Base-by-base conservation (phyloP, 2,888 invertebrate genomes). In the Tachina grossa region DNA sequence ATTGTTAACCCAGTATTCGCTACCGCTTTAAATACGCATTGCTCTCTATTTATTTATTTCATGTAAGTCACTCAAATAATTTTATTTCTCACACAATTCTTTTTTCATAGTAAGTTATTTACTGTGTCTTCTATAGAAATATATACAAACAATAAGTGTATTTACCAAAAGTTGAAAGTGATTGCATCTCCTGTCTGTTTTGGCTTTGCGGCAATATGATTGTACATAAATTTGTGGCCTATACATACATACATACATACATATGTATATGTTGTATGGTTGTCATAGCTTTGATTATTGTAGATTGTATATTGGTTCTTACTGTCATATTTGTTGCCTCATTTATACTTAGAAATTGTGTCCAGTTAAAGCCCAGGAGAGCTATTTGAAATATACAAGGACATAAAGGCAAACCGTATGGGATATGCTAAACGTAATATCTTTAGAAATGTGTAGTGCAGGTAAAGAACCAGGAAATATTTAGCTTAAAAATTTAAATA, bases 181-280 rank as follows among this genome's bases (percentile, higher is more conserved):
- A 65, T 77, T 77, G 71, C 22, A 43, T 71, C 76, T 66, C 4
- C 65, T 77, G 57, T 83, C 69, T 75, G 47, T 55, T 75, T 82
- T 69, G 69, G 75, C 65, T 47, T 76, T 82, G 82, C 51, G 76
- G 82, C 65, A 69, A 59, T 77, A 71, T 83, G 65, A 71, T 76
- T 76, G 82, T 61, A 76, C 65, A 69, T 76, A 22, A 49, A 66
- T 71, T 65, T 76, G 69, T 71, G 65, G 82, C 55, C 71, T 82
- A 51, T 63, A 13, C 49, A 76, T 49, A 0, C 1, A 1, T 31
- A 31, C 6, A 6, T 31, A 31, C 1, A 1, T 31, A 31, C 6
- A 6, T 31, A 31, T 31, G 31, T 5, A 6, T 31, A 0, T 31
- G 31, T 6, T 31, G 45, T 57, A 63, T 31, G 31, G 55, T 80